phyloP scores from a whole-genome alignment of 2,113 vertebrate species.

The Opisthocomus hoazin region DNA sequence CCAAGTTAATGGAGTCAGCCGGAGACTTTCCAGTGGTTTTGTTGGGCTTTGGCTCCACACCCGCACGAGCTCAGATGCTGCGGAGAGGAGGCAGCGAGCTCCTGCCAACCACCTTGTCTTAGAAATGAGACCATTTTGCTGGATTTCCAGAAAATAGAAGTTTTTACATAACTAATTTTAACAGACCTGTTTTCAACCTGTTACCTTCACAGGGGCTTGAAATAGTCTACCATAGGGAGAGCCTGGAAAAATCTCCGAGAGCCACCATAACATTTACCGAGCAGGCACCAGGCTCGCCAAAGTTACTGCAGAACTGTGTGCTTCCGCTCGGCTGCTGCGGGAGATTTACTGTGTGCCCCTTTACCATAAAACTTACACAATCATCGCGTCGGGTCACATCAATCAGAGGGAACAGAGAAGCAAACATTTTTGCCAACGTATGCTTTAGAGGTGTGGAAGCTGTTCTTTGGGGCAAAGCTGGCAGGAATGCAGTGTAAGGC shows the following conservation, averaged over 20 bases:
- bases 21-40: not conserved
- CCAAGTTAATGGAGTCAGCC: constrained; percentile 30
- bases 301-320: not conserved
- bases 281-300: not conserved
- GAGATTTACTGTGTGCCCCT: not conserved
- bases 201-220: not conserved
- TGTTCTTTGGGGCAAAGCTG: not conserved
- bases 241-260: not conserved
- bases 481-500: not conserved
- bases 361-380: not conserved
- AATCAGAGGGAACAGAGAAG: not conserved
- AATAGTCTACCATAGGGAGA: not conserved
- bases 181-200: not conserved
- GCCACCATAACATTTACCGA: not conserved
- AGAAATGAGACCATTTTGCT: not conserved
- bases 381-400: not conserved
- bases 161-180: not conserved
- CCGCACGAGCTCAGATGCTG: fast-evolving
- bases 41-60: not conserved
- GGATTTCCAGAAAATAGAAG: not conserved
- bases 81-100: not conserved
- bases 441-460: not conserved
- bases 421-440: not conserved
- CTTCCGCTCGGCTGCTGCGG: not conserved
- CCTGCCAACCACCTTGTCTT: not conserved